Evolutionary conservation across 1,140 invertebrate species (phyloP).

Genomic region (Drosophila malerkotliana): DNA sequence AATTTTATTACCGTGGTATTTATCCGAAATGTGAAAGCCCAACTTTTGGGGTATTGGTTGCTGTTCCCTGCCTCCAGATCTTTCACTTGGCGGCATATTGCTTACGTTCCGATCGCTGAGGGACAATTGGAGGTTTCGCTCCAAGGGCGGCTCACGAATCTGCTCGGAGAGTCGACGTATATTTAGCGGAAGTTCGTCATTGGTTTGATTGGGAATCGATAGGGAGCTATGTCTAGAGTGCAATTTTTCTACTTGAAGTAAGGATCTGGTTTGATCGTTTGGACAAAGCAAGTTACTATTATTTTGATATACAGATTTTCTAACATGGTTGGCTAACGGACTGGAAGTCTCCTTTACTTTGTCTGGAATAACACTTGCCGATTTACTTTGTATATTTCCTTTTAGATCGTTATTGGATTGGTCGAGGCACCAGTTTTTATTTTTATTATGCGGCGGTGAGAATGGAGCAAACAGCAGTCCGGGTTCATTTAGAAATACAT

Average conservation of each 20-base stretch:
- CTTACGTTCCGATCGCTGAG: conserved; percentile 61
- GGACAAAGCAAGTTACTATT: conserved; percentile 31
- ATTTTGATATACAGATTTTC: conserved; percentile 36
- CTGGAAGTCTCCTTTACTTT: conserved; percentile 51
- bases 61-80: conserved; percentile 13
- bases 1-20: conserved; percentile 22
- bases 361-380: conserved; percentile 67
- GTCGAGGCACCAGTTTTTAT: conserved; percentile 38
- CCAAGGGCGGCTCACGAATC: conserved; percentile 50
- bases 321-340: conserved; percentile 45
- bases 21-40: conserved; percentile 1
- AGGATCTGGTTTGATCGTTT: conserved; percentile 18
- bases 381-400: conserved; percentile 42
- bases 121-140: conserved; percentile 37
- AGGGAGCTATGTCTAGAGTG: conserved; percentile 76
- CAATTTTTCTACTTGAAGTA: conserved; percentile 35
- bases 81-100: conserved; percentile 22
- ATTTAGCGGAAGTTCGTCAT: conserved; percentile 74
- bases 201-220: conserved; percentile 60
- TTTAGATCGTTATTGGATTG: conserved; percentile 18
- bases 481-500: conserved; percentile 32
- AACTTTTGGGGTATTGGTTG: neutral
- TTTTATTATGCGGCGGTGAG: conserved; percentile 57
- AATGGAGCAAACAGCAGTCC: conserved; percentile 61
- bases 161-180: conserved; percentile 78